phyloP scores from a whole-genome alignment of 2,888 invertebrate genomes.

The Petrophora chlorosata region DNA sequence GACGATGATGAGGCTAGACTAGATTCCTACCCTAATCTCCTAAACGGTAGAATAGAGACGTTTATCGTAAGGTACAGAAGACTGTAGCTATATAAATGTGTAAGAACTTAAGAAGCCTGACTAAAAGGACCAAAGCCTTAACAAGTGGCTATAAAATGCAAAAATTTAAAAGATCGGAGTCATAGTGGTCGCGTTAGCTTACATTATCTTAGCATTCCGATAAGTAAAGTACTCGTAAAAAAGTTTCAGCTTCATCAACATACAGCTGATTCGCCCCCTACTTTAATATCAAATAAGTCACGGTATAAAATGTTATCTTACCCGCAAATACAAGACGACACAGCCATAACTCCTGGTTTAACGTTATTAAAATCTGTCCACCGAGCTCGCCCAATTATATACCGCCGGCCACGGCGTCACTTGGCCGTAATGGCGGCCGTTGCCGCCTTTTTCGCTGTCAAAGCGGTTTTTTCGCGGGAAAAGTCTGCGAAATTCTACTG shows the following conservation, averaged over 20 bases:
- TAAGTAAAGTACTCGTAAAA: no score
- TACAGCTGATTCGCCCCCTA: neutral
- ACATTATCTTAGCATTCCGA: neutral
- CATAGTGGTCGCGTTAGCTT: no score
- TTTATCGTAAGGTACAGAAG: no score
- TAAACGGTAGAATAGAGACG: no score
- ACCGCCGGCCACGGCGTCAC: conserved; percentile 80
- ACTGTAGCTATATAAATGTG: no score
- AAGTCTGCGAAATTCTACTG: conserved; percentile 36
- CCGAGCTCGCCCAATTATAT: conserved; percentile 50
- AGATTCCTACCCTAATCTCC: no score
- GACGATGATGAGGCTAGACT: no score
- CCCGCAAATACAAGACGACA: conserved; percentile 32
- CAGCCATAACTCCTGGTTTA: conserved; percentile 40
- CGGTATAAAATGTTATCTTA: conserved; percentile 24
- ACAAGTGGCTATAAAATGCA: no score
- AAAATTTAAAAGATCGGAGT: no score
- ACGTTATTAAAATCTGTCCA: conserved; percentile 56
- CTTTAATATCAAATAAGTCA: conserved; percentile 24
- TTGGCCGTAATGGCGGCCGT: conserved; percentile 84
- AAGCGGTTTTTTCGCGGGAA: conserved; percentile 77
- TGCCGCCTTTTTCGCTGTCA: conserved; percentile 83
- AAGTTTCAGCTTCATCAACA: neutral
- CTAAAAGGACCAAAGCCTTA: no score
- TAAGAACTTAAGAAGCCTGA: no score